Percentiles rank a stretch among this genome's conserved stretches.
Evolutionary conservation across 2,113 vertebrate species (phyloP).

Genomic region (Melierax canorus): DNA sequence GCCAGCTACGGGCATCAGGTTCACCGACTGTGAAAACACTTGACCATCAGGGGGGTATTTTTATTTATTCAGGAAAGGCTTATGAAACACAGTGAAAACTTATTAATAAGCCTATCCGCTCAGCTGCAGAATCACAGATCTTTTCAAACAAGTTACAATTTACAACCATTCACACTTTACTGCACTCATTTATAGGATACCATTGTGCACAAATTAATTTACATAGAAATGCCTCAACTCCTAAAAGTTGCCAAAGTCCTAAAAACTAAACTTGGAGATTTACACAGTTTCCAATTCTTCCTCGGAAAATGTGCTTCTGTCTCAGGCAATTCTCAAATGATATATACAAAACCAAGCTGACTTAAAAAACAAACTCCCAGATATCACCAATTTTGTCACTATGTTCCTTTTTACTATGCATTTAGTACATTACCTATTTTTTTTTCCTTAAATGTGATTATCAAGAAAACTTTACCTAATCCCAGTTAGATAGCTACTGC

Average conservation of each 20-base stretch:
- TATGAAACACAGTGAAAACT: neutral
- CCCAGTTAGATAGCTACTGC: neutral
- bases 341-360: neutral
- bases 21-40: constrained; percentile 71
- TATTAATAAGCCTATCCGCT: neutral
- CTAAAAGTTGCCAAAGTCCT: neutral
- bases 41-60: neutral
- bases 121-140: neutral
- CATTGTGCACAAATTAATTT: neutral
- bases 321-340: neutral
- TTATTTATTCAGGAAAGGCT: neutral
- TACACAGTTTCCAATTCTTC: neutral
- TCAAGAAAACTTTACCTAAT: neutral
- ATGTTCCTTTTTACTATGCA: neutral
- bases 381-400: neutral
- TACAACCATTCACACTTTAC: neutral
- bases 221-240: neutral
- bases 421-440: neutral
- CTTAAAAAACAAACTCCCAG: neutral
- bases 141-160: neutral
- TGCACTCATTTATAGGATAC: neutral
- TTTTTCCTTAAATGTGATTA: neutral
- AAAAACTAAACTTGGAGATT: neutral
- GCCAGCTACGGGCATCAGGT: constrained; percentile 85
- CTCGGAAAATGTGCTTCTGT: neutral